Conservation (phyloP, 2,797 vertebrate species). For the Acanthis flammea region DNA sequence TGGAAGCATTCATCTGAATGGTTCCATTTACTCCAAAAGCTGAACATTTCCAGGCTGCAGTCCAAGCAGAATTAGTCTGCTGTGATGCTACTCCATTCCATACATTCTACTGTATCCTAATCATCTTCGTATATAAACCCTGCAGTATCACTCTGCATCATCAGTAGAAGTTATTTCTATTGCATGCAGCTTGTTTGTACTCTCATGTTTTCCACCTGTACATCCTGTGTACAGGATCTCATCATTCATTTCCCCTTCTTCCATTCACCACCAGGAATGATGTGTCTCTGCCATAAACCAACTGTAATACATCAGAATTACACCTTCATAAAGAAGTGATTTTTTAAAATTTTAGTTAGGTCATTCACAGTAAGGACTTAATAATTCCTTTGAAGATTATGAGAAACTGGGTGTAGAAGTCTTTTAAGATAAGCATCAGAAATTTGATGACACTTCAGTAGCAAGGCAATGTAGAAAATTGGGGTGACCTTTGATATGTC, state of each 20-base stretch:
- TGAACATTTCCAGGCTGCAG: neutral
- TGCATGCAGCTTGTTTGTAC: neutral
- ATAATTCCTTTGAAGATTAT: neutral
- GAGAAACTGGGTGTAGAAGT: neutral
- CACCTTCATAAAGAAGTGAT: neutral
- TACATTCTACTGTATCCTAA: neutral
- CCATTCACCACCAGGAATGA: neutral
- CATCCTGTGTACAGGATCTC: neutral
- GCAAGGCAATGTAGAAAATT: neutral
- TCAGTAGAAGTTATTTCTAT: neutral
- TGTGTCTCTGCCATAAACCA: neutral
- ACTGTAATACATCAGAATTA: neutral
- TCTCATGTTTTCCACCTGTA: neutral
- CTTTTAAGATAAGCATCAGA: neutral
- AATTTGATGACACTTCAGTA: neutral
- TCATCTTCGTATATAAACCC: neutral
- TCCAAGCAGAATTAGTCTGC: neutral
- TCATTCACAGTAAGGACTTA: neutral
- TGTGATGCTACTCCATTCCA: neutral
- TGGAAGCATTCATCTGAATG: neutral
- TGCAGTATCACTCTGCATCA: neutral
- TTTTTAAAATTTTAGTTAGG: neutral
- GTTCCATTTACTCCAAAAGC: neutral
- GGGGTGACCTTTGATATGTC: neutral
- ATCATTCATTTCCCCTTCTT: neutral